These are phyloP conservation scores for Heliconius sara DNA, from an alignment of 2,888 invertebrate species.

Conservation along the genomic window DNA sequence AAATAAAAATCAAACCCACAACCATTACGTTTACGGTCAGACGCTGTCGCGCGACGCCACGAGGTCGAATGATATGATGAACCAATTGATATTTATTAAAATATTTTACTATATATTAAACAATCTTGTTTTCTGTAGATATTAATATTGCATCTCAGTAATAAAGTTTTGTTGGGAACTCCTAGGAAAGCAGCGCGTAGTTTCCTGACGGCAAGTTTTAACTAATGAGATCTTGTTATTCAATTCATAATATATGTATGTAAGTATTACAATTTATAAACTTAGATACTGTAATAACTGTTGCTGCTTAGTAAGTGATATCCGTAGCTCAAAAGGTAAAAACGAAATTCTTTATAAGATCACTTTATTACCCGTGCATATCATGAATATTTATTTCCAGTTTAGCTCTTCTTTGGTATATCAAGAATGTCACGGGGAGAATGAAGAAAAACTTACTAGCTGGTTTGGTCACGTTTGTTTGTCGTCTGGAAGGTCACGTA, in stretches of 20 bases:
- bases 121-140: background rate
- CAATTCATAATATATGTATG: constrained; percentile 9
- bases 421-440: too few relatives aligned
- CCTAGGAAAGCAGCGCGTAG: constrained; percentile 9
- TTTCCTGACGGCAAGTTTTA: constrained; percentile 3
- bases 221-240: constrained; percentile 11
- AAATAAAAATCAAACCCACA: background rate
- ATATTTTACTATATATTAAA: background rate
- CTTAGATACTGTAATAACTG: background rate
- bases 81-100: too few relatives aligned
- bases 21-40: background rate
- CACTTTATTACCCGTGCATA: too few relatives aligned
- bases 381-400: too few relatives aligned
- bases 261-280: background rate
- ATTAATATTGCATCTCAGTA: constrained; percentile 9
- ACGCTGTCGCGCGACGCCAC: background rate
- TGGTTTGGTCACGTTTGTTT: too few relatives aligned
- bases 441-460: too few relatives aligned
- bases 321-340: too few relatives aligned
- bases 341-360: too few relatives aligned
- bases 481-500: too few relatives aligned
- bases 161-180: constrained; percentile 6
- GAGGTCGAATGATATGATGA: background rate
- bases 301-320: too few relatives aligned
- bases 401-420: too few relatives aligned